Conservation (phyloP, 2,888 invertebrate genomes). For the Patella caerulea region DNA sequence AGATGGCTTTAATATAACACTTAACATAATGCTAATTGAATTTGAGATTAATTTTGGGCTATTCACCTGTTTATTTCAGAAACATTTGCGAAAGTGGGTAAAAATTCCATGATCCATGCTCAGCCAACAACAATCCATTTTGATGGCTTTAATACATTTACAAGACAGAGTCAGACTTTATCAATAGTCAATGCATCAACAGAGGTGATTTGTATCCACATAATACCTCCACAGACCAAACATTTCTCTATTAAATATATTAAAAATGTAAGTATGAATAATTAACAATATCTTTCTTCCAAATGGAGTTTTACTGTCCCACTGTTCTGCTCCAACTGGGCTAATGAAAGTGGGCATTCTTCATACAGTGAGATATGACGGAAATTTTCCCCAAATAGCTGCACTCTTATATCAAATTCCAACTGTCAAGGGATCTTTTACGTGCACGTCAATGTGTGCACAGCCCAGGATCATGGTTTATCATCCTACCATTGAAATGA, state of each 20-base stretch:
- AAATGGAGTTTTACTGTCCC: too few relatives aligned
- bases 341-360: too few relatives aligned
- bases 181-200: slow-evolving; percentile 67
- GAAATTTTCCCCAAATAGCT: too few relatives aligned
- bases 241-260: slow-evolving; percentile 69
- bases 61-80: slow-evolving; percentile 54
- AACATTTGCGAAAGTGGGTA: slow-evolving; percentile 66
- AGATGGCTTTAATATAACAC: too few relatives aligned
- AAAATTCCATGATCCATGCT: slow-evolving; percentile 66
- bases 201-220: slow-evolving; percentile 68
- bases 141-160: slow-evolving; percentile 67
- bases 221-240: slow-evolving; percentile 70
- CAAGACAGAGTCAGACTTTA: slow-evolving; percentile 55
- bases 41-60: background rate
- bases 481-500: too few relatives aligned
- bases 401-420: too few relatives aligned
- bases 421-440: too few relatives aligned
- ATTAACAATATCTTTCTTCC: background rate
- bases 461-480: too few relatives aligned
- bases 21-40: background rate
- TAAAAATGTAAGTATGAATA: slow-evolving; percentile 61
- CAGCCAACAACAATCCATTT: slow-evolving; percentile 68
- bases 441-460: too few relatives aligned
- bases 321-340: too few relatives aligned
- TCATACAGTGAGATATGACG: too few relatives aligned